Percentiles rank a stretch among this genome's conserved stretches.
These are phyloP conservation scores for Herminia tarsipennalis DNA, from an alignment of 2,888 invertebrate species.

Conservation along the genomic window DNA sequence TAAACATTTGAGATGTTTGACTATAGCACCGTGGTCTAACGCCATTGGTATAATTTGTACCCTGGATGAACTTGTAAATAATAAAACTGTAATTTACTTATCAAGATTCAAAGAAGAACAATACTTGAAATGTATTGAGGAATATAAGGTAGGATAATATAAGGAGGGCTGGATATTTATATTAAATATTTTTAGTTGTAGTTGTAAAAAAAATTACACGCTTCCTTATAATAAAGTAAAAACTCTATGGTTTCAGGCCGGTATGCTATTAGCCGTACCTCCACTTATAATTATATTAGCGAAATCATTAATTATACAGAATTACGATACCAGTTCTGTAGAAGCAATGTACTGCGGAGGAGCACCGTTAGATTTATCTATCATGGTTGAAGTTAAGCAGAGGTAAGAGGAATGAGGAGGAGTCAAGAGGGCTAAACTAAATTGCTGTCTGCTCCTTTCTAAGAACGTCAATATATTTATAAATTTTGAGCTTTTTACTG, in stretches of 20 bases:
- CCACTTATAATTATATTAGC: slow-evolving; percentile 59
- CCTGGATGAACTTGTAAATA: slow-evolving; percentile 43
- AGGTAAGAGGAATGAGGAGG: no score
- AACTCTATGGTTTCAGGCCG: no score
- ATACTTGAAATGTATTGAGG: slow-evolving; percentile 62
- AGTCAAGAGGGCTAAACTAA: no score
- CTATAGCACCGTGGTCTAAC: slow-evolving; percentile 67
- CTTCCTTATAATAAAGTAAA: no score
- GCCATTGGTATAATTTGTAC: slow-evolving; percentile 58
- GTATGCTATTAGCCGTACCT: slow-evolving; percentile 54
- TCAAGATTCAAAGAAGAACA: slow-evolving; percentile 57
- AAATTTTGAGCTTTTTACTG: no score
- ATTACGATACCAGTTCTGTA: slow-evolving; percentile 62
- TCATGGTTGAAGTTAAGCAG: slow-evolving; percentile 50
- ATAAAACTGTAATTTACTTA: slow-evolving; percentile 53
- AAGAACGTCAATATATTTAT: no score
- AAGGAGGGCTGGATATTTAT: no score
- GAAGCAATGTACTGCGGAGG: slow-evolving; percentile 60
- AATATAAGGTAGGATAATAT: slow-evolving; percentile 58
- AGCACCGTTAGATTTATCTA: slow-evolving; percentile 55
- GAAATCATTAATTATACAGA: slow-evolving; percentile 56
- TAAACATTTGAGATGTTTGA: slow-evolving; percentile 39
- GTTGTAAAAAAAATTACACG: no score
- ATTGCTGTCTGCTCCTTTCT: no score
- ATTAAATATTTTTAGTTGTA: no score